A percentile compares a stretch with the other conserved stretches of the same genome.
phyloP scores from a whole-genome alignment of 2,888 invertebrate species.

The Archips xylosteana region DNA sequence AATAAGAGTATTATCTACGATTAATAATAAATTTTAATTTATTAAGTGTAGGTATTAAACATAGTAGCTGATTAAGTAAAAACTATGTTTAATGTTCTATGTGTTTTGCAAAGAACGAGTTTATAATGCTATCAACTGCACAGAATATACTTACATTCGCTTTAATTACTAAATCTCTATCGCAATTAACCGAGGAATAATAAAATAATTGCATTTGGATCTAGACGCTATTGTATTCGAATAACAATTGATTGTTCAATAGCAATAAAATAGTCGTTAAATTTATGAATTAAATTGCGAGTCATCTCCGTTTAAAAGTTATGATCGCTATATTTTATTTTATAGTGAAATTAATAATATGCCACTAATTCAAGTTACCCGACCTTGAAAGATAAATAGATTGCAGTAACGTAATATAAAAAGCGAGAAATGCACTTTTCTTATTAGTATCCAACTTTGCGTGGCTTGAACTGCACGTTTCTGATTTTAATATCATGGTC shows the following conservation, averaged over 20 bases:
- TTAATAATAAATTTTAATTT: no score
- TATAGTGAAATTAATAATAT: background rate
- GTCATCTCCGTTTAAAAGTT: constrained; percentile 44
- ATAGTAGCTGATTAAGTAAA: no score
- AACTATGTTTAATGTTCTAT: no score
- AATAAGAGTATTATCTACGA: no score
- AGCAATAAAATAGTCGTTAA: constrained; percentile 53
- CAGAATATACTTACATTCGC: constrained; percentile 6
- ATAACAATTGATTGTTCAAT: constrained; percentile 50
- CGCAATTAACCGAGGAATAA: constrained; percentile 15
- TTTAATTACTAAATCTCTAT: constrained; percentile 9
- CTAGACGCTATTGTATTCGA: constrained; percentile 59
- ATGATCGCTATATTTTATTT: constrained; percentile 7
- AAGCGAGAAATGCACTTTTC: background rate
- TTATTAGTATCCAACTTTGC: background rate
- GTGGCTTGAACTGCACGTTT: background rate
- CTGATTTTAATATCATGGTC: background rate
- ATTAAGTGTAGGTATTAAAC: no score
- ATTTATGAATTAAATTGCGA: constrained; percentile 14
- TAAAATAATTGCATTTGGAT: constrained; percentile 47
- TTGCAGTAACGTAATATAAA: background rate
- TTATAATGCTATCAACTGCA: background rate
- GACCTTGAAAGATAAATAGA: background rate
- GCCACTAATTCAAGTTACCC: background rate
- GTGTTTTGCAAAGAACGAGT: background rate